These are phyloP conservation scores for Chrysomela aeneicollis DNA, from an alignment of 2,888 invertebrate species.

Conservation along the genomic window DNA sequence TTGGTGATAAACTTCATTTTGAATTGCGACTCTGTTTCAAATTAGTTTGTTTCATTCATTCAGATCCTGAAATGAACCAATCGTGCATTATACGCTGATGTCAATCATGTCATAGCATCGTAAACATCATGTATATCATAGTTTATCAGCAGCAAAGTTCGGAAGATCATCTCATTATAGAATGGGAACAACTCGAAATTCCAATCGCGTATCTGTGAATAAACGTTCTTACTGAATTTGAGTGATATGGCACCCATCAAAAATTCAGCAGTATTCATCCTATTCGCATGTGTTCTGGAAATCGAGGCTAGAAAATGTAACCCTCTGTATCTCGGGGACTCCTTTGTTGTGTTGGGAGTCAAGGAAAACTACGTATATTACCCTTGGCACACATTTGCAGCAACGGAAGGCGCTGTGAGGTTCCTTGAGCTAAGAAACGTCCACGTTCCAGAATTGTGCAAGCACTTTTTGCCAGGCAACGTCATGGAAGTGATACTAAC, in stretches of 20 bases:
- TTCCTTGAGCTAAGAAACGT: constrained; percentile 22
- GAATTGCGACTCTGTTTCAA: too few relatives aligned
- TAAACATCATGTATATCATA: too few relatives aligned
- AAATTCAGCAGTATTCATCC: background rate
- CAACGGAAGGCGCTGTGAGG: constrained; percentile 26
- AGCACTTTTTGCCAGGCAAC: constrained; percentile 11
- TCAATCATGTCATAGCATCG: too few relatives aligned
- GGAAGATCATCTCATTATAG: background rate
- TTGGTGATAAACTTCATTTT: too few relatives aligned
- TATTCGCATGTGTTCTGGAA: background rate
- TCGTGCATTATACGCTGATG: too few relatives aligned
- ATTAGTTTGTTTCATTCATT: too few relatives aligned
- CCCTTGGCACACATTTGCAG: constrained; percentile 32
- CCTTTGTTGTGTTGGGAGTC: constrained; percentile 14
- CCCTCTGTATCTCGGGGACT: constrained; percentile 23
- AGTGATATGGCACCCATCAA: background rate
- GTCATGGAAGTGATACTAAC: constrained; percentile 36
- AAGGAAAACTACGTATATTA: constrained; percentile 37
- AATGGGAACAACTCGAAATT: background rate
- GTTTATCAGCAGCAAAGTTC: background rate
- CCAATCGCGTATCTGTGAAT: background rate
- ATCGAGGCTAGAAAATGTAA: constrained; percentile 22
- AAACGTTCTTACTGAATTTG: too few relatives aligned
- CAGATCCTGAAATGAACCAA: too few relatives aligned
- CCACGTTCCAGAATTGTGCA: constrained; percentile 34